These are phyloP conservation scores for Micrasema longulum DNA, from an alignment of 1,140 invertebrate genomes.

Conservation along the genomic window DNA sequence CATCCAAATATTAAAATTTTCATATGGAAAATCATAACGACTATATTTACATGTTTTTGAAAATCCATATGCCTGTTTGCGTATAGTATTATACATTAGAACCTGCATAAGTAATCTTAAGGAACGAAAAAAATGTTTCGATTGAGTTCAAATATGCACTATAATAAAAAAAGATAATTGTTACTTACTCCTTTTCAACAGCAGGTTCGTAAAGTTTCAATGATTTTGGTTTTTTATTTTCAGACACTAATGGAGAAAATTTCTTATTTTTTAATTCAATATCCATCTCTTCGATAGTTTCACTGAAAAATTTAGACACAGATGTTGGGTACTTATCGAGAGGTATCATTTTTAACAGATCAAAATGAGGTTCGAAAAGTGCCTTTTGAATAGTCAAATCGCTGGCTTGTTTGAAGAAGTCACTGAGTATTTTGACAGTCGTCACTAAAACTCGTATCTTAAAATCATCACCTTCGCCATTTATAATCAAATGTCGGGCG, in stretches of 20 bases:
- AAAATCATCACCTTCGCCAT: slow-evolving; percentile 71
- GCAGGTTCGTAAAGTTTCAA: slow-evolving; percentile 87
- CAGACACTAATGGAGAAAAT: slow-evolving; percentile 63
- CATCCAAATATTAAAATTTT: too few relatives aligned
- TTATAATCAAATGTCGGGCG: slow-evolving; percentile 66
- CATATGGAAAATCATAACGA: too few relatives aligned
- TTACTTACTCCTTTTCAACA: slow-evolving; percentile 84
- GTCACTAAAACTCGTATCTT: slow-evolving; percentile 71
- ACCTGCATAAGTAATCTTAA: too few relatives aligned
- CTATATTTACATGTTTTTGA: too few relatives aligned
- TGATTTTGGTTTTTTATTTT: slow-evolving; percentile 81
- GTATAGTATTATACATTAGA: too few relatives aligned
- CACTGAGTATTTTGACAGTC: slow-evolving; percentile 68
- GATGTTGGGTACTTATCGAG: slow-evolving; percentile 73
- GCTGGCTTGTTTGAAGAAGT: slow-evolving; percentile 69
- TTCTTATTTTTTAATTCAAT: slow-evolving; percentile 67
- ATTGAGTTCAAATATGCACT: too few relatives aligned
- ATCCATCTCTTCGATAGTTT: slow-evolving; percentile 65
- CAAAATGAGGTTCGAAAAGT: slow-evolving; percentile 63
- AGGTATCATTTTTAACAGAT: slow-evolving; percentile 64
- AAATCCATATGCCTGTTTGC: too few relatives aligned
- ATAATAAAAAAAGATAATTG: too few relatives aligned
- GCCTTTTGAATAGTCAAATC: slow-evolving; percentile 68
- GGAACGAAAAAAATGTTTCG: too few relatives aligned
- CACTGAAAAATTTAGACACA: slow-evolving; percentile 65